A percentile compares a stretch with the other conserved stretches of the same genome.
phyloP scores from a whole-genome alignment of 1,140 invertebrate genomes.

The Apolygus lucorum region DNA sequence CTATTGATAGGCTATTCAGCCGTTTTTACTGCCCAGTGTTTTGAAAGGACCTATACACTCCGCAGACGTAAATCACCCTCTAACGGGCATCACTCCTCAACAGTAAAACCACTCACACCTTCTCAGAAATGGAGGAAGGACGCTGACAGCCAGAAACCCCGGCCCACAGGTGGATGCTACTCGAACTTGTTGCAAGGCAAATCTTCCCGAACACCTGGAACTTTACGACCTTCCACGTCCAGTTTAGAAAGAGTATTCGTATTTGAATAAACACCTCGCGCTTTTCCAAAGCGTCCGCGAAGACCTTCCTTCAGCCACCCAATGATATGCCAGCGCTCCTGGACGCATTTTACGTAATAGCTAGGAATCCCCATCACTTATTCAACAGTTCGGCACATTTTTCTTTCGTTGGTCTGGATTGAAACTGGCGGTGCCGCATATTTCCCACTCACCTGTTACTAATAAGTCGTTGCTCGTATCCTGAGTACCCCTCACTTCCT shows the following conservation, averaged over 20 bases:
- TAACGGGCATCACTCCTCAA: neutral
- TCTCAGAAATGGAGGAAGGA: neutral
- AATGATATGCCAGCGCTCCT: no score
- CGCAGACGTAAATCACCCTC: neutral
- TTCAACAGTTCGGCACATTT: no score
- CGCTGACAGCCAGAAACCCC: neutral
- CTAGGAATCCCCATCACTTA: no score
- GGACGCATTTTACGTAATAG: no score
- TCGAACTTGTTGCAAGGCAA: neutral
- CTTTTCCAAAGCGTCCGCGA: no score
- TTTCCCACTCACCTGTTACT: neutral
- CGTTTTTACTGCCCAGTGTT: neutral
- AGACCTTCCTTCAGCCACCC: no score
- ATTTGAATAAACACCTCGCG: neutral
- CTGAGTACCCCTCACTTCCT: neutral
- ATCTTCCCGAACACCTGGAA: neutral
- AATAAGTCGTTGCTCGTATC: neutral
- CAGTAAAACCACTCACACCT: neutral
- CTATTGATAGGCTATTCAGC: neutral
- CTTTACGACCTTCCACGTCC: neutral
- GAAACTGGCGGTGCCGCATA: neutral
- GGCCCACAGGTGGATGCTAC: neutral
- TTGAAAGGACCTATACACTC: no score
- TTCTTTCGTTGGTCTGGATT: no score
- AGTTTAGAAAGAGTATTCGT: neutral